Percentiles rank a stretch among this genome's conserved stretches.
Conservation (phyloP, 2,113 vertebrate species). For the Macrotus californicus region DNA sequence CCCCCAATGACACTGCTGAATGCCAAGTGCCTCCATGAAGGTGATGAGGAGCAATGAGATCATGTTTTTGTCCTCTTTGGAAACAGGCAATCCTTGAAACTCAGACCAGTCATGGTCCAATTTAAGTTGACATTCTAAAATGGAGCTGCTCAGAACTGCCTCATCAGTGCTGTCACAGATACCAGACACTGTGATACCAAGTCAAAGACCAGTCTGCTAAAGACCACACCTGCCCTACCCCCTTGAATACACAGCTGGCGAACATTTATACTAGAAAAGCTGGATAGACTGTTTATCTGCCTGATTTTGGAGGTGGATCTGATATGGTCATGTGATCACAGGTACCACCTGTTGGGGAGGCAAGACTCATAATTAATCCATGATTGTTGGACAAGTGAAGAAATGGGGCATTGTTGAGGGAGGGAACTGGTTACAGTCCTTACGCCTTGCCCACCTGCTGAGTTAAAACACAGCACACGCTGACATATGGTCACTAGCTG, state of each 20-base stretch:
- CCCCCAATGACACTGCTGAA: neutral
- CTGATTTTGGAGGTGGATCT: conserved; percentile 28
- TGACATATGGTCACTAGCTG: conserved; percentile 38
- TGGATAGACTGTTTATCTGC: neutral
- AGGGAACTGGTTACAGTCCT: conserved; percentile 66
- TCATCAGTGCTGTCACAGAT: neutral
- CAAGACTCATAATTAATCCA: conserved; percentile 67
- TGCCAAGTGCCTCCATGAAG: neutral
- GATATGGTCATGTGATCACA: conserved; percentile 17
- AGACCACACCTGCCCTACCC: neutral
- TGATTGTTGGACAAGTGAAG: conserved; percentile 58
- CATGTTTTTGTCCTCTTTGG: neutral
- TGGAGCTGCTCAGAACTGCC: neutral
- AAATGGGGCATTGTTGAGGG: conserved; percentile 46
- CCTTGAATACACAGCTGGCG: neutral
- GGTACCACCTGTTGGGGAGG: conserved; percentile 60
- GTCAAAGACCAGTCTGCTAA: neutral
- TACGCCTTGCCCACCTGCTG: conserved; percentile 55
- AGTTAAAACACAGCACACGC: neutral
- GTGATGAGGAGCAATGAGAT: neutral
- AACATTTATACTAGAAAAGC: neutral
- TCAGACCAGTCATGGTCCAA: neutral
- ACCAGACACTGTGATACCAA: neutral
- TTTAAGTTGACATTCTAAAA: neutral
- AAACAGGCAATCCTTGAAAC: neutral